These are phyloP conservation scores for Protonemura montana DNA, from an alignment of 2,888 invertebrate genomes.

Conservation along the genomic window DNA sequence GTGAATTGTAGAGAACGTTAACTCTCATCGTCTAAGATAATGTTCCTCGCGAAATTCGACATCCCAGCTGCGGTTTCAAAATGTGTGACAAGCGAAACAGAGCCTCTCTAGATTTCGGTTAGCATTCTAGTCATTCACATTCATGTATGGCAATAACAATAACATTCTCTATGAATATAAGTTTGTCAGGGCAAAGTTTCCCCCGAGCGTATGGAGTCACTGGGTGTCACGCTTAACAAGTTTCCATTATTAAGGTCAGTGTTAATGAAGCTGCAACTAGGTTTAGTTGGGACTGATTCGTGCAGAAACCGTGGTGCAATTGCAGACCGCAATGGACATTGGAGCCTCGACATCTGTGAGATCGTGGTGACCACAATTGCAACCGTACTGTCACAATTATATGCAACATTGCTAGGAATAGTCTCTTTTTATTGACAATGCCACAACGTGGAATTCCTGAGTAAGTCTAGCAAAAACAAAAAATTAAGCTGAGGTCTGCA, in stretches of 20 bases:
- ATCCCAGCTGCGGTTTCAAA: not conserved
- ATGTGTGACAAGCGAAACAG: not conserved
- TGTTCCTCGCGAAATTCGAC: not conserved
- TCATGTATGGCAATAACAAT: conserved; percentile 7
- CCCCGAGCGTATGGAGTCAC: not conserved
- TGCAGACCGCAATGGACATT: not conserved
- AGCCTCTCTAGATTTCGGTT: not conserved
- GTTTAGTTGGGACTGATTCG: not conserved
- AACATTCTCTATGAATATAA: conserved; percentile 7
- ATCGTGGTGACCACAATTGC: not conserved
- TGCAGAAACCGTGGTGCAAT: not conserved
- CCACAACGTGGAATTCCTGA: too few species aligned
- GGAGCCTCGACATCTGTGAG: not conserved
- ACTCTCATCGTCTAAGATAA: too few species aligned
- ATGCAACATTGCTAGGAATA: not conserved
- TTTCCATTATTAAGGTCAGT: conserved; percentile 7
- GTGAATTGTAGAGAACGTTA: too few species aligned
- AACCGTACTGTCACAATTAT: not conserved
- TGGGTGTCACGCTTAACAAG: not conserved
- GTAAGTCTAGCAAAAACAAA: too few species aligned
- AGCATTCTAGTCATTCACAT: not conserved
- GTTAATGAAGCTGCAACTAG: conserved; percentile 7
- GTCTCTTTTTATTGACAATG: too few species aligned
- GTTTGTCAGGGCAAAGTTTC: not conserved
- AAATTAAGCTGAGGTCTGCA: too few species aligned